Conservation (phyloP, 2,113 vertebrate species). For the Forbesichthys agassizii region DNA sequence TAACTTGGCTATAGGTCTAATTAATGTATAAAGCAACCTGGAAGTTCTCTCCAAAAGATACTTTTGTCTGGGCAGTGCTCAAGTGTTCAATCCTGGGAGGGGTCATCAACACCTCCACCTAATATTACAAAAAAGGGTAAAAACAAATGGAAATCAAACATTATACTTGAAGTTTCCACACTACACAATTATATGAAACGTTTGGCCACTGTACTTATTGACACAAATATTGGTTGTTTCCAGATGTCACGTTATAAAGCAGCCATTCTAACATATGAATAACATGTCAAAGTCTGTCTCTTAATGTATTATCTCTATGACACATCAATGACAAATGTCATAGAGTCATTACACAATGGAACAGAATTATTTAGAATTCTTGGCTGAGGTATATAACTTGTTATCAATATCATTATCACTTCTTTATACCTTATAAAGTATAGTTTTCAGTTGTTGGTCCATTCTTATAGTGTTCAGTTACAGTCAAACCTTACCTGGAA, state of each 20-base stretch:
- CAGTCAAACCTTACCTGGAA: conserved; percentile 58
- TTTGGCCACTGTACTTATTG: too few relatives aligned
- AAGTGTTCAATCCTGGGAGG: conserved; percentile 77
- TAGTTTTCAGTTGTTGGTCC: not conserved
- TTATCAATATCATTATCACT: too few relatives aligned
- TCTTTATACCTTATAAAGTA: not conserved
- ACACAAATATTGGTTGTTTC: too few relatives aligned
- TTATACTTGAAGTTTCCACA: not conserved
- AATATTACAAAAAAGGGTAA: conserved; percentile 8
- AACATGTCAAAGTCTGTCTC: too few relatives aligned
- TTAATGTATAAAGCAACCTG: conserved; percentile 47
- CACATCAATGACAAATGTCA: too few relatives aligned
- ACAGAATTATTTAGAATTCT: too few relatives aligned
- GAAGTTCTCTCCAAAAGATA: conserved; percentile 76
- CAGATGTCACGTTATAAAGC: too few relatives aligned
- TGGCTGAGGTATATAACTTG: too few relatives aligned
- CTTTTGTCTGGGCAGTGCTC: conserved; percentile 61
- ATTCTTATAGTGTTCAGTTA: not conserved
- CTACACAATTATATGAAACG: too few relatives aligned
- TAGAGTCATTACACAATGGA: too few relatives aligned
- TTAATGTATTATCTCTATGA: too few relatives aligned
- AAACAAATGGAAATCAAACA: not conserved
- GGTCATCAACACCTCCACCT: conserved; percentile 78
- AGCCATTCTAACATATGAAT: too few relatives aligned
- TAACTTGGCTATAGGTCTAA: not conserved